Base-by-base conservation (phyloP, 2,888 invertebrate species). In the Hypercompe scribonia region DNA sequence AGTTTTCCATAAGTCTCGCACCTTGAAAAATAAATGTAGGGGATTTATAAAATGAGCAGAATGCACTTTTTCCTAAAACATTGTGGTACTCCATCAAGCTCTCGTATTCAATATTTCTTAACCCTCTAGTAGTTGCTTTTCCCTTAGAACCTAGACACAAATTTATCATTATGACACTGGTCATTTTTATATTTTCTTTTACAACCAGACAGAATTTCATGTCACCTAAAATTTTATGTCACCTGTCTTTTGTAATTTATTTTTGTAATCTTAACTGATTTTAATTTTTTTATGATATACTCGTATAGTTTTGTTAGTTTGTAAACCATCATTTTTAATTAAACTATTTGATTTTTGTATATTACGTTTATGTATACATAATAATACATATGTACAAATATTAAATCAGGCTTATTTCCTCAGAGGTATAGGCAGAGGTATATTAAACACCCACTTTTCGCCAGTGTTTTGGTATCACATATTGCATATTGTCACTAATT, bases 1-100 rank as follows among this genome's bases (percentile, higher is more conserved):
- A 63, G 69, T 36, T 68, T 63, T 72, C 21, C 42, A 42, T 65
- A 64, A 65, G 34, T 54, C 69, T 42, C 36, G 61, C 21, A 28
- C 42, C 42, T 42, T 21, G 3, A 33, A 58, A 54, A 68, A 21
- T 31, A n/a, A 64, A n/a, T 63, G 4, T 15, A 24, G 42, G 63
- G 28, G 34, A 34, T 63, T 68, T 72, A 50, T 50, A 50, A 63
- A 42, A 63, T 1, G 34, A 68, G 13, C 33, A 24, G 13, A 68
- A 34, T 71, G 67, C 63, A 71, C 67, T 71, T 50, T 68, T 36
- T 67, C 46, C 54, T 54, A 31, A 34, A 33, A 36, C 28, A 21
- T 13, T 65, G 50, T 28, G n/a, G 18, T 28, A 39, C 36, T 28
- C 24, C 28, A 24, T 67, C n/a, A 46, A 54, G 42, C 7, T 69